Evolutionary conservation across 2,113 vertebrate species (phyloP).

Genomic region (Elachura formosa): DNA sequence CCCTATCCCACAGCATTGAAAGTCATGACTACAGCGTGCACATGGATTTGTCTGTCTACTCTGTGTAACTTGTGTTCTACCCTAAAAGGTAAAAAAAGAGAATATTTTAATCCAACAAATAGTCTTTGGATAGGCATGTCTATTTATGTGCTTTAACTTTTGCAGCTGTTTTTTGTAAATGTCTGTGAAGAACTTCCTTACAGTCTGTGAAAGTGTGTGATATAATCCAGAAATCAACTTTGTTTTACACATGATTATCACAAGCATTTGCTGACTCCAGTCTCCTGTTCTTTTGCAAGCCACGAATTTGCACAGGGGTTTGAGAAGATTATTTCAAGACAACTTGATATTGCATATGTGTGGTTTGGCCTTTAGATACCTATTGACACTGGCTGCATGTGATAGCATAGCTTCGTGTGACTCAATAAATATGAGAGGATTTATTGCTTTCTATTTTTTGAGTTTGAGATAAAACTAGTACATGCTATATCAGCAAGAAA

Average conservation of each 20-base stretch:
- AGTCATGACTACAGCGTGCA: not conserved
- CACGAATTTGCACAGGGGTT: not conserved
- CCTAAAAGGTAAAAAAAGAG: constrained; percentile 35
- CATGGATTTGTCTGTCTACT: not conserved
- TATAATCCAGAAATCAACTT: constrained; percentile 35
- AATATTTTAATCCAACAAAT: not conserved
- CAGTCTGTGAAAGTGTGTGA: not conserved
- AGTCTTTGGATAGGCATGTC: not conserved
- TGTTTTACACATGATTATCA: not conserved
- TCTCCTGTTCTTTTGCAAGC: not conserved
- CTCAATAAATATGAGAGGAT: not conserved
- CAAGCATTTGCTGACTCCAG: not conserved
- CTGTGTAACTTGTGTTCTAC: not conserved
- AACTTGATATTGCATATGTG: not conserved
- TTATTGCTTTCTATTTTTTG: not conserved
- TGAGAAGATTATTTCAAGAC: not conserved
- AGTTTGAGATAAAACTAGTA: not conserved
- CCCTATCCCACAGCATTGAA: not conserved
- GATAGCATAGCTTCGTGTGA: not conserved
- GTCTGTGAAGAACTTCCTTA: not conserved
- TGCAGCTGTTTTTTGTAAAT: constrained; percentile 19
- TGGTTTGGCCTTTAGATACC: not conserved
- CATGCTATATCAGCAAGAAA: not conserved
- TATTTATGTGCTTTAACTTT: not conserved
- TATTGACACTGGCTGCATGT: not conserved